phyloP scores from a whole-genome alignment of 1,140 invertebrate genomes.

The Cydia pomonella region DNA sequence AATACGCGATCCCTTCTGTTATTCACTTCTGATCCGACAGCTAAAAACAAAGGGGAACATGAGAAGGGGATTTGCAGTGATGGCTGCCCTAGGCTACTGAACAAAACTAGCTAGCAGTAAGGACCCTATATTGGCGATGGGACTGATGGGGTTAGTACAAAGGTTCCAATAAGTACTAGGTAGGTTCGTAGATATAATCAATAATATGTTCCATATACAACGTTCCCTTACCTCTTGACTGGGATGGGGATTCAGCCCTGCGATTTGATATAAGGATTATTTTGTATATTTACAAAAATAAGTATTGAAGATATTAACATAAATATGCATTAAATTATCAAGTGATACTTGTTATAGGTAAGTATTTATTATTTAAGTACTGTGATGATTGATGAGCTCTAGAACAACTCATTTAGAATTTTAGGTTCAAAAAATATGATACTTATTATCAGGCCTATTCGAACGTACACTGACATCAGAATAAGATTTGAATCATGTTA shows the following conservation, averaged over 20 bases:
- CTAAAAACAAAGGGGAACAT: conserved; percentile 8
- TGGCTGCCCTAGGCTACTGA: conserved; percentile 6
- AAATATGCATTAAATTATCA: too few species aligned
- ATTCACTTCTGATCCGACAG: not conserved
- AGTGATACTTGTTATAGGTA: too few species aligned
- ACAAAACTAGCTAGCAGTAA: conserved; percentile 1
- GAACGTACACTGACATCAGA: too few species aligned
- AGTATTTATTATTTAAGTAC: too few species aligned
- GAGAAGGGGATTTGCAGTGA: conserved; percentile 2
- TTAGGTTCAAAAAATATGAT: too few species aligned
- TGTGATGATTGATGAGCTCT: too few species aligned
- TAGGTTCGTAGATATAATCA: not conserved
- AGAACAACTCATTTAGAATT: too few species aligned
- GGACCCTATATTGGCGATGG: not conserved
- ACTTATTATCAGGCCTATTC: too few species aligned
- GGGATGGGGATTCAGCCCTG: not conserved
- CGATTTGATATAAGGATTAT: not conserved
- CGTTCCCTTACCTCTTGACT: not conserved
- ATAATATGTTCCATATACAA: not conserved
- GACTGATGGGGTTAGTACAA: conserved; percentile 21
- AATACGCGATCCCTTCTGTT: not conserved
- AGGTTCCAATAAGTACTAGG: not conserved
- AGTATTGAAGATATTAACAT: too few species aligned
- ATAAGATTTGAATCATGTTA: too few species aligned
- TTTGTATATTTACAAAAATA: too few species aligned